A percentile compares a stretch with the other conserved stretches of the same genome.
Evolutionary conservation across 2,113 vertebrate species (phyloP).

Genomic region (Tautogolabrus adspersus): DNA sequence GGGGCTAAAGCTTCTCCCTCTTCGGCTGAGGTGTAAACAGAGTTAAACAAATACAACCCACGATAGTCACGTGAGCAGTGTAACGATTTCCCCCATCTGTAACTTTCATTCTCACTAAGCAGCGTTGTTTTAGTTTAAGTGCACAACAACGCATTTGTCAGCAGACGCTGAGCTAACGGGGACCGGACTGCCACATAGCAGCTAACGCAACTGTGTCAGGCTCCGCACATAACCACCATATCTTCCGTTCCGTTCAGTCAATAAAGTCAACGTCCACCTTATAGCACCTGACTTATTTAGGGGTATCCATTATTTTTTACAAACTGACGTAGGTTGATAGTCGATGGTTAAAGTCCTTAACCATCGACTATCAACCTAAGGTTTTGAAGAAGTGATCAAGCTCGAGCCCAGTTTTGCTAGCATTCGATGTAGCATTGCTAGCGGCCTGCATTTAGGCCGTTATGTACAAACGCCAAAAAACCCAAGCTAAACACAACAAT

Average conservation of each 20-base stretch:
- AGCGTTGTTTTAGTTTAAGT: too few species aligned
- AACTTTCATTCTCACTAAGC: too few species aligned
- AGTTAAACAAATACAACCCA: too few species aligned
- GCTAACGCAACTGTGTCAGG: background rate
- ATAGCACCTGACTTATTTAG: too few species aligned
- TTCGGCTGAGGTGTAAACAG: too few species aligned
- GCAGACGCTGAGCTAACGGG: background rate
- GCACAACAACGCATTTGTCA: too few species aligned
- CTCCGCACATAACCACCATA: background rate
- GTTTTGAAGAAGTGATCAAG: background rate
- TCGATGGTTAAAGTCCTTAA: fast-evolving
- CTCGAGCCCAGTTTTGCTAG: background rate
- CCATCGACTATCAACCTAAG: too few species aligned
- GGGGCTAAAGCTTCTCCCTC: too few species aligned
- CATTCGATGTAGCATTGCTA: constrained; percentile 1
- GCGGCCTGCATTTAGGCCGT: constrained; percentile 8
- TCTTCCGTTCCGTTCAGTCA: too few species aligned
- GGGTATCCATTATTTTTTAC: too few species aligned
- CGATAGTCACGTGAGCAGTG: too few species aligned
- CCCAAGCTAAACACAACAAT: background rate
- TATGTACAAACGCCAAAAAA: background rate
- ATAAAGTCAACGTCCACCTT: background rate
- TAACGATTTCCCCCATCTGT: too few species aligned
- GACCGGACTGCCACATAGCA: background rate
- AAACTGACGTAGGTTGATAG: background rate